Conservation (phyloP, 2,797 vertebrate genomes). For the Tympanoctomys barrerae region DNA sequence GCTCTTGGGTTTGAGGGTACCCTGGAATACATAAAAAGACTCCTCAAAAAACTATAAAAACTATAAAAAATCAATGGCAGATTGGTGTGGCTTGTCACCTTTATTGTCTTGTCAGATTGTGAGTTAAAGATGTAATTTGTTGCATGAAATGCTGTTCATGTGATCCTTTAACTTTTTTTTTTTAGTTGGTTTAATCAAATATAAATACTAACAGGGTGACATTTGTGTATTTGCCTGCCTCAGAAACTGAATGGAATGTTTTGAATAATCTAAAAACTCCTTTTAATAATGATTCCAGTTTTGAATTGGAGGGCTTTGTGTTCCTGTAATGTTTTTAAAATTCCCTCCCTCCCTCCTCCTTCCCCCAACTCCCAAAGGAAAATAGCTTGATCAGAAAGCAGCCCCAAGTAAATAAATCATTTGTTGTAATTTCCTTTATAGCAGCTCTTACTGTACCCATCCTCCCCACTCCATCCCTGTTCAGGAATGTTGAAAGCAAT, state of each 20-base stretch:
- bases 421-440: slow-evolving; percentile 34
- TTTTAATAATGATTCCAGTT: background rate
- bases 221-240: background rate
- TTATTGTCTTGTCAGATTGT: background rate
- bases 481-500: slow-evolving; percentile 52
- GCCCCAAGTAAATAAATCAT: background rate
- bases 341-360: background rate
- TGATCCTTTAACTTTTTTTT: background rate
- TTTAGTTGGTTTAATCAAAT: slow-evolving; percentile 41
- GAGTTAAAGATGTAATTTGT: background rate
- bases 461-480: background rate
- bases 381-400: slow-evolving; percentile 25
- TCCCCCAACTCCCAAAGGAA: background rate
- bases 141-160: background rate
- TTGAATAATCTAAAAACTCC: background rate
- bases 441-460: background rate
- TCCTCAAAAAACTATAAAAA: background rate
- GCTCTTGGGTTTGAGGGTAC: background rate
- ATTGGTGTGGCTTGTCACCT: background rate
- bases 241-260: background rate
- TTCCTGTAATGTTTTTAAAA: background rate
- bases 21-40: background rate
- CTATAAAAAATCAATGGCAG: background rate
- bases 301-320: background rate
- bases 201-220: background rate